These are phyloP conservation scores for Amaurobius ferox DNA, from an alignment of 2,888 invertebrate species.

Conservation along the genomic window DNA sequence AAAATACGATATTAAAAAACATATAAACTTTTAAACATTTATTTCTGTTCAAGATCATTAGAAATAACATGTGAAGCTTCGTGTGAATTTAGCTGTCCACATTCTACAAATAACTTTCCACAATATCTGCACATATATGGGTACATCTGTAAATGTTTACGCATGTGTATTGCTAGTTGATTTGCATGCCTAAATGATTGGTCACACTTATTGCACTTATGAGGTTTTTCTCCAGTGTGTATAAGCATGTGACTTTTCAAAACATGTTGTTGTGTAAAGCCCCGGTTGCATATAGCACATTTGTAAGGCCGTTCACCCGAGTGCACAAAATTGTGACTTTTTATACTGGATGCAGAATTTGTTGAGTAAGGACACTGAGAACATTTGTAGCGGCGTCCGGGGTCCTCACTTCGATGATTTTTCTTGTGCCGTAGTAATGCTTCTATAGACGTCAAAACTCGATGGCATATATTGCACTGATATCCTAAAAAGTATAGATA, in stretches of 20 bases:
- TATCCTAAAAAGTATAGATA: slow-evolving; percentile 22
- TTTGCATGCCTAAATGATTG: slow-evolving; percentile 15
- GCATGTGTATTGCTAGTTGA: slow-evolving; percentile 17
- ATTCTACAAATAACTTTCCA: slow-evolving; percentile 17
- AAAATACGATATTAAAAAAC: too few relatives aligned
- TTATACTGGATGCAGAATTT: background rate
- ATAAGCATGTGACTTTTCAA: slow-evolving; percentile 16
- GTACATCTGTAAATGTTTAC: slow-evolving; percentile 1
- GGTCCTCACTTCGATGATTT: slow-evolving; percentile 10
- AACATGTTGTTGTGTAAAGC: background rate
- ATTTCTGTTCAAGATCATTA: too few relatives aligned
- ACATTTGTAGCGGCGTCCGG: background rate
- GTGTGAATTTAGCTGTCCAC: background rate
- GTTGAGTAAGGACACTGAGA: background rate
- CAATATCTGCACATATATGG: slow-evolving; percentile 36
- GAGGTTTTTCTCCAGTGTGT: slow-evolving; percentile 17
- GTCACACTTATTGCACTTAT: background rate
- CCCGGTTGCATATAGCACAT: background rate
- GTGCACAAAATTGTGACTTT: background rate
- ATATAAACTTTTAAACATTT: too few relatives aligned
- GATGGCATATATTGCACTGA: slow-evolving; percentile 19
- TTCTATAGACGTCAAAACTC: slow-evolving; percentile 6
- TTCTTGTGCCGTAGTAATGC: slow-evolving; percentile 4
- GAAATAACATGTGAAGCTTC: slow-evolving; percentile 6
- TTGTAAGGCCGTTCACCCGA: background rate